Conservation (phyloP, 2,113 vertebrate genomes). For the Podilymbus podiceps region DNA sequence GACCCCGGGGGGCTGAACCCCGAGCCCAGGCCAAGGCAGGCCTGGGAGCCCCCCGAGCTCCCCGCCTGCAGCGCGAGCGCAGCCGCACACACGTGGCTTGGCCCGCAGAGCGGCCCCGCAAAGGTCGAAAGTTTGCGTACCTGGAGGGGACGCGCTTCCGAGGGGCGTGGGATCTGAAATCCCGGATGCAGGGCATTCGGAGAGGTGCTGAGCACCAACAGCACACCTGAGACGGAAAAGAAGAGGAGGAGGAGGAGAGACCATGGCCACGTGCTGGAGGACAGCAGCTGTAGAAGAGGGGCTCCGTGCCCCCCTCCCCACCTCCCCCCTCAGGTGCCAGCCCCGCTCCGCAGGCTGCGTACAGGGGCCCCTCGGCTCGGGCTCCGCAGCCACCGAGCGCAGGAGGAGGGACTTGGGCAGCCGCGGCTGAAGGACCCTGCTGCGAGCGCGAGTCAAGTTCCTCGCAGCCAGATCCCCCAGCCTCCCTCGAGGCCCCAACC, state of each 20-base stretch:
- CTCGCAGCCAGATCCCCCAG: background rate
- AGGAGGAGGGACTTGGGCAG: slow-evolving; percentile 15
- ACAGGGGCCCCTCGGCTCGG: background rate
- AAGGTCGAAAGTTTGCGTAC: background rate
- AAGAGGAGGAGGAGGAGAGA: background rate
- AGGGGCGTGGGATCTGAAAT: fast-evolving
- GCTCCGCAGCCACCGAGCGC: background rate
- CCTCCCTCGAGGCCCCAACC: background rate
- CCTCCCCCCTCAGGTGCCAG: background rate
- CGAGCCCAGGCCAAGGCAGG: background rate
- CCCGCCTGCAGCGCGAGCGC: background rate
- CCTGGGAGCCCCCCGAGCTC: background rate
- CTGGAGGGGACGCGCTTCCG: background rate
- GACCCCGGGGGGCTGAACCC: background rate
- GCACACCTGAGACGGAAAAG: background rate
- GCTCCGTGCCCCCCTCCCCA: fast-evolving
- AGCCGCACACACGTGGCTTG: background rate
- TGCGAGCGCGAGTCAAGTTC: background rate
- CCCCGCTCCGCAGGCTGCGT: fast-evolving
- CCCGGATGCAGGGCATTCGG: fast-evolving
- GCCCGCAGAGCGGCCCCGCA: fast-evolving
- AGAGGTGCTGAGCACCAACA: background rate
- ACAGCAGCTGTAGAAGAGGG: fast-evolving
- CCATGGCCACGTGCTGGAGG: fast-evolving
- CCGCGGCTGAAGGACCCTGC: background rate